Percentiles rank a stretch among this genome's conserved stretches.
Evolutionary conservation across 1,140 invertebrate species (phyloP).

Genomic region (Hydropsyche tenuis): DNA sequence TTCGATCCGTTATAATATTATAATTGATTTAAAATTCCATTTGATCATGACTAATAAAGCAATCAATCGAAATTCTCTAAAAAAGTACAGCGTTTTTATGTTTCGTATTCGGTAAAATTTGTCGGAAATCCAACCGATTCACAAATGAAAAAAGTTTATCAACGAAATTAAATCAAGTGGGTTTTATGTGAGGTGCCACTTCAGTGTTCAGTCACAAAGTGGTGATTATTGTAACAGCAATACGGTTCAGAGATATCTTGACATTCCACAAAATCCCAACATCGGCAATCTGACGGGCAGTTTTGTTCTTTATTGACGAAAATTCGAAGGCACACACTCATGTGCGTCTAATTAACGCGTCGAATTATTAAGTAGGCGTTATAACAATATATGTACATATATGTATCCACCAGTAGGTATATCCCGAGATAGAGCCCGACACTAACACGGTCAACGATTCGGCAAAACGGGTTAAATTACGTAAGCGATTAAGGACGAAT

Average conservation of each 20-base stretch:
- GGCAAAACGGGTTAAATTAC: constrained; percentile 43
- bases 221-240: constrained; percentile 47
- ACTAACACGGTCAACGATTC: constrained; percentile 21
- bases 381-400: constrained; percentile 27
- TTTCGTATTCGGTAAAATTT: too few species aligned
- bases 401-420: background rate
- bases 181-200: constrained; percentile 15
- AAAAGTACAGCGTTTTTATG: too few species aligned
- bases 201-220: constrained; percentile 38
- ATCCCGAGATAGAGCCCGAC: background rate
- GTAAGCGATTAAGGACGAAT: constrained; percentile 36
- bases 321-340: background rate
- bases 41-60: too few species aligned
- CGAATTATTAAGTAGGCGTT: constrained; percentile 22
- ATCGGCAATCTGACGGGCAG: background rate
- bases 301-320: constrained; percentile 12
- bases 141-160: background rate
- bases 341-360: background rate
- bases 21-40: background rate
- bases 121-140: too few species aligned
- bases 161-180: constrained; percentile 7
- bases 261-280: constrained; percentile 38
- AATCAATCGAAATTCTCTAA: too few species aligned
- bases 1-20: too few species aligned
- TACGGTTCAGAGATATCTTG: constrained; percentile 39